A percentile compares a stretch with the other conserved stretches of the same genome.
phyloP scores from a whole-genome alignment of 2,888 invertebrate species.

The Fragum fragum region DNA sequence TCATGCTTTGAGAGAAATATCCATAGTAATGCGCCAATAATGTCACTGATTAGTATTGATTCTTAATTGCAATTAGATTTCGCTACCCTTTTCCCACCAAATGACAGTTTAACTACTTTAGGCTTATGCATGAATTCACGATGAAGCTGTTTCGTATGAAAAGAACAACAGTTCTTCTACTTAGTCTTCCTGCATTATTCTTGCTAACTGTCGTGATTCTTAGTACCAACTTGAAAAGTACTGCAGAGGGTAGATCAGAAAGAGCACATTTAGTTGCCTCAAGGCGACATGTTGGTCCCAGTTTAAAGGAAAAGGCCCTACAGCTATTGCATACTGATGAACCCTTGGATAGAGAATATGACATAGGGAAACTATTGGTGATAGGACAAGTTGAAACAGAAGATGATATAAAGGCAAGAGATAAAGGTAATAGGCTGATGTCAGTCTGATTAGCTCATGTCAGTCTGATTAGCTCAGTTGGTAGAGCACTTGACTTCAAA shows the following conservation, averaged over 20 bases:
- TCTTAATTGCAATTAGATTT: constrained; percentile 3
- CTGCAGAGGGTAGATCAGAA: neutral
- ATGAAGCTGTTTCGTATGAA: neutral
- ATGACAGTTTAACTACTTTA: neutral
- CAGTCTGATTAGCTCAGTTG: too few relatives aligned
- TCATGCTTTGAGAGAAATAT: too few relatives aligned
- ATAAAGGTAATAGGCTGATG: too few relatives aligned
- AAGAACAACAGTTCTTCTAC: neutral
- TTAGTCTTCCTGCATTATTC: constrained; percentile 13
- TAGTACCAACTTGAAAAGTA: neutral
- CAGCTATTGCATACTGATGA: constrained; percentile 36
- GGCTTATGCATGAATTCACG: neutral
- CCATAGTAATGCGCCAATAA: too few relatives aligned
- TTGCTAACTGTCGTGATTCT: constrained; percentile 16
- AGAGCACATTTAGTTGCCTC: constrained; percentile 9
- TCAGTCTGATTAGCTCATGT: too few relatives aligned
- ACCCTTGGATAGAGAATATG: constrained; percentile 57
- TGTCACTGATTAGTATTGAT: too few relatives aligned
- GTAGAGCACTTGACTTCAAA: too few relatives aligned
- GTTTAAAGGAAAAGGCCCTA: constrained; percentile 17
- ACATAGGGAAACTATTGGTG: constrained; percentile 66
- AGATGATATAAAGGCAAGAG: constrained; percentile 86
- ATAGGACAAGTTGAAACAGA: constrained; percentile 77
- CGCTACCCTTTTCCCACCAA: neutral
- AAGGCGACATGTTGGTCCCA: constrained; percentile 11